A percentile compares a stretch with the other conserved stretches of the same genome.
These are phyloP conservation scores for Drosophila repletoides DNA, from an alignment of 1,140 invertebrate species.

Conservation along the genomic window DNA sequence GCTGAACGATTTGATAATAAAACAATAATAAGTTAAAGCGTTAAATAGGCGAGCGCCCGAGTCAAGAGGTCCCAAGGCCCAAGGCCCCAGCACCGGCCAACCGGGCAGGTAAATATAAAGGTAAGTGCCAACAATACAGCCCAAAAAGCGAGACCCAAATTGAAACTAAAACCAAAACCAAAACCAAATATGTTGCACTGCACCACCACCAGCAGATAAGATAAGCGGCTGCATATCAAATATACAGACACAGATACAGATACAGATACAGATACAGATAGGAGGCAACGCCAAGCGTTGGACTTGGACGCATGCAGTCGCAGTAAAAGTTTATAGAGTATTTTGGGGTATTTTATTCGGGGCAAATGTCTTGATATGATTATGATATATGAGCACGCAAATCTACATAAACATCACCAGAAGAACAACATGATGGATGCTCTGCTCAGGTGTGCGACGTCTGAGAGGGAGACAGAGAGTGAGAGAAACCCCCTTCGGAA, in stretches of 20 bases:
- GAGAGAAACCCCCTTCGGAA: neutral
- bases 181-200: constrained; percentile 38
- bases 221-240: constrained; percentile 44
- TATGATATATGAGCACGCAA: constrained; percentile 69
- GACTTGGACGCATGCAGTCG: too few relatives aligned
- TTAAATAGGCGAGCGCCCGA: constrained; percentile 9
- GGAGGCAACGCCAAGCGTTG: neutral
- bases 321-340: neutral
- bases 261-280: constrained; percentile 4
- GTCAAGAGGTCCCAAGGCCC: constrained; percentile 46
- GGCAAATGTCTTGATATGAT: constrained; percentile 52
- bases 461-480: constrained; percentile 37
- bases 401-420: constrained; percentile 73
- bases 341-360: constrained; percentile 25
- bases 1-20: constrained; percentile 47
- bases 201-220: constrained; percentile 45
- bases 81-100: constrained; percentile 21
- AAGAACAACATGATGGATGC: constrained; percentile 61
- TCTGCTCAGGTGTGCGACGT: constrained; percentile 19
- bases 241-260: constrained; percentile 32
- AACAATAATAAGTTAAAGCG: constrained; percentile 32
- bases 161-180: constrained; percentile 16
- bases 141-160: constrained; percentile 11
- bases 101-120: constrained; percentile 22
- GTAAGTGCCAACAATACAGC: constrained; percentile 37